Base-by-base conservation (phyloP, 2,113 vertebrate genomes). In the Rhinolophus ferrumequinum region DNA sequence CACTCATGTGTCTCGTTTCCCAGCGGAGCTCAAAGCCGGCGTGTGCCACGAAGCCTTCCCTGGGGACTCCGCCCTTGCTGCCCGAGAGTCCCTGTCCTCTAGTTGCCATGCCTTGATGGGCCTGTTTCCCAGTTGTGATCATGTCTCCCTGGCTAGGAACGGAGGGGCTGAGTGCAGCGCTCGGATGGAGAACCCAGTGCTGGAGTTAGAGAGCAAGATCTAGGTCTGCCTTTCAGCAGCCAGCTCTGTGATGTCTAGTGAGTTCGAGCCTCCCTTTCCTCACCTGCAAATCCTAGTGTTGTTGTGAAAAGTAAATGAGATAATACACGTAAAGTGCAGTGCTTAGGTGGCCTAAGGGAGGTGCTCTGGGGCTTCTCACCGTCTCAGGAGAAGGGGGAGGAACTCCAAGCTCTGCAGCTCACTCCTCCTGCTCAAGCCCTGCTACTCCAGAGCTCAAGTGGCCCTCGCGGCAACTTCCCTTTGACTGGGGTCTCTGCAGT, bases 101-200 rank as follows among this genome's bases (percentile, higher is more conserved):
- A 2, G 6, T 0, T 7, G 28, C 30, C 47, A 15, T 5, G 6
- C 18, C 58, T 5, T 2, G 2, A 6, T 2, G 21, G 28, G 22
- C 22, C 24, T 15, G 72, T 5, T 2, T 56, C 62, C 47, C 44
- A 9, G 4, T 12, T 0, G 7, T 11, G 41, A 2, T 73, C 26
- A 2, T 2, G 30, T 30, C 44, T 30, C 28, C 47, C 79, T 67
- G 80, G 79, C 62, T 79, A 4, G 16, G 3, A 19, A 8, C 2
- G 0, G 64, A n/a, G 30, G 13, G 28, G 13, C 14, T 0, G 52
- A 30, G 54, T 19, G 60, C 44, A 22, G 41, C 7, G 44, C 4
- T 14, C n/a, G 1, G 38, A n/a, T 8, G 6, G 35, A 18, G 2
- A 18, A 35, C 13, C 35, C 33, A 2, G 35, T 24, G 15, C 28